Evolutionary conservation across 2,797 vertebrate species (phyloP), one percentile per base, ranked within the genome.

Genomic region (Falco novaeseelandiae): DNA sequence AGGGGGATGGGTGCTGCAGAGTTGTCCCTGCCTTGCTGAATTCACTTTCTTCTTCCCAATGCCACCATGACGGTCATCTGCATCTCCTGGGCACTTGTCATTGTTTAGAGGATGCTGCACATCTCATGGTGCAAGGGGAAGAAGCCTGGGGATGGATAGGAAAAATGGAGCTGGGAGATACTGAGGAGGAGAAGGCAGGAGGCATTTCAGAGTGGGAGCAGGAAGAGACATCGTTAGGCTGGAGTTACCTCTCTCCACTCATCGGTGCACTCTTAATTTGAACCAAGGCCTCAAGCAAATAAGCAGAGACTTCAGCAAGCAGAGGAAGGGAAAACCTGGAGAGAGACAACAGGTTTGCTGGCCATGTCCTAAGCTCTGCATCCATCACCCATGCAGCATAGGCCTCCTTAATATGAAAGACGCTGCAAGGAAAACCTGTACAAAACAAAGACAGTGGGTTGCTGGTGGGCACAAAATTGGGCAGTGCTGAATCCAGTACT

Each of bases 11-110:
- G 10, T 71, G 14, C 49, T 72, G n/a, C 36, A 61, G n/a, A 3
- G 23, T 23, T 62, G 46, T 6, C 29, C 0, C 1, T 69, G 46
- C 14, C 54, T 57, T 15, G 22, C 29, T 78, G 65, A 73, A 81
- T 58, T 93, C 3, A 1, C 9, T 81, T 54, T 67, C 20, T 57
- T 69, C 46, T 74, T 85, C 40, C 44, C 0, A 1, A 3, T 11
- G 18, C 6, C 19, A 67, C 4, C 2, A 0, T 16, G 54, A 48
- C 12, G 9, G 22, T 38, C 29, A 63, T 0, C 2, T 55, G 26
- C 9, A 32, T 44, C 25, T 80, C 16, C 58, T 30, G 27, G 27
- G n/a, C 57, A 38, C 42, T 23, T 22, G 25, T 21, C 29, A 8
- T 38, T 61, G 34, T 30, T 85, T 66, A 34, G 34, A 0, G 0